Percentiles rank a stretch among this genome's conserved stretches.
Conservation (phyloP, 2,113 vertebrate species). For the Spea multiplicata region DNA sequence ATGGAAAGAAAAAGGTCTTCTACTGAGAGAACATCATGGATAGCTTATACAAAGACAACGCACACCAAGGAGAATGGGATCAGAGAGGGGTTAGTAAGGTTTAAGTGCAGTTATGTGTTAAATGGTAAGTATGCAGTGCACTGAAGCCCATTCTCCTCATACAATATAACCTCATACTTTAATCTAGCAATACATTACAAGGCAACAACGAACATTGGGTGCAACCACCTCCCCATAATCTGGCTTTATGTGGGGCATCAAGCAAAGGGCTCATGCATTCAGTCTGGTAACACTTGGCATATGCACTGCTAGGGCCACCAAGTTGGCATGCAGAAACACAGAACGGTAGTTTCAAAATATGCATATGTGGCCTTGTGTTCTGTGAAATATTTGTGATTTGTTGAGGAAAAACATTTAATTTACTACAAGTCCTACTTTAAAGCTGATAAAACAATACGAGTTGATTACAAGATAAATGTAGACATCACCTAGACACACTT, state of each 20-base stretch:
- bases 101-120: constrained; percentile 44
- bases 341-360: constrained; percentile 51
- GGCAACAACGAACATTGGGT: constrained; percentile 79
- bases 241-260: constrained; percentile 98
- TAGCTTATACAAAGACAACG: constrained; percentile 50
- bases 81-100: constrained; percentile 49
- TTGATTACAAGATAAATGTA: constrained; percentile 20
- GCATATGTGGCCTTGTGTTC: constrained; percentile 42
- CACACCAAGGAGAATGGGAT: constrained; percentile 69
- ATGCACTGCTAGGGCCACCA: constrained; percentile 75
- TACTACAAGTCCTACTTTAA: too few species aligned
- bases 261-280: constrained; percentile 95
- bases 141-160: constrained; percentile 68
- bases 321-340: constrained; percentile 81
- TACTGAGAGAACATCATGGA: constrained; percentile 45
- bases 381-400: constrained; percentile 23
- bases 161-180: constrained; percentile 52
- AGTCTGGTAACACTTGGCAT: constrained; percentile 75
- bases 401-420: constrained; percentile 9
- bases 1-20: constrained; percentile 46
- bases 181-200: constrained; percentile 79
- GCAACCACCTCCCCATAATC: constrained; percentile 92
- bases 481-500: not conserved
- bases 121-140: constrained; percentile 48
- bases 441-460: too few species aligned